phyloP scores from a whole-genome alignment of 2,888 invertebrate species.

The Nemapogon koenigi region DNA sequence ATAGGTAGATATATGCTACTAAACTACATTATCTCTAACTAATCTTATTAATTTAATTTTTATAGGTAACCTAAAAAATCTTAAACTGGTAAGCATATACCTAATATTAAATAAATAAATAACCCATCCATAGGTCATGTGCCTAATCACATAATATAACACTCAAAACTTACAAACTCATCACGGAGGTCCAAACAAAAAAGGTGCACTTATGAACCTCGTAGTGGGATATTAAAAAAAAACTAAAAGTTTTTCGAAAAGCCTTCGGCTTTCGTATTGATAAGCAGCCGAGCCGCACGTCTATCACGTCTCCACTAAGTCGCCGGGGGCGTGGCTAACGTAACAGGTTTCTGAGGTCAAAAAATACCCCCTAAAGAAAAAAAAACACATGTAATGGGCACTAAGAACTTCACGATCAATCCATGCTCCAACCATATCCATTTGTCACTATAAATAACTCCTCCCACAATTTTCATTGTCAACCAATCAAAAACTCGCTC shows the following conservation, averaged over 20 bases:
- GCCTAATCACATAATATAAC: too few species aligned
- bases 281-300: slow-evolving; percentile 36
- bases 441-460: slow-evolving; percentile 42
- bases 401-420: slow-evolving; percentile 55
- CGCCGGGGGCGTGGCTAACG: slow-evolving; percentile 47
- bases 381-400: slow-evolving; percentile 61
- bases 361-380: slow-evolving; percentile 59
- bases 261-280: slow-evolving; percentile 52
- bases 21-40: too few species aligned
- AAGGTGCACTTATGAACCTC: too few species aligned
- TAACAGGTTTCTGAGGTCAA: slow-evolving; percentile 58
- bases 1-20: too few species aligned
- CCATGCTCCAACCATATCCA: slow-evolving; percentile 48
- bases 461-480: slow-evolving; percentile 26
- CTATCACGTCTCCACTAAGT: slow-evolving; percentile 38
- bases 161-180: too few species aligned
- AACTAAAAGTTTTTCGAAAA: slow-evolving; percentile 34
- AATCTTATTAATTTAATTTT: too few species aligned
- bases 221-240: too few species aligned
- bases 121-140: too few species aligned
- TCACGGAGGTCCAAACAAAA: too few species aligned
- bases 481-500: slow-evolving; percentile 33
- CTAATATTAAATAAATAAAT: too few species aligned
- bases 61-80: too few species aligned
- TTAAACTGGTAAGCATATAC: too few species aligned